Percentiles rank a stretch among this genome's conserved stretches.
These are phyloP conservation scores for Heterodera carotae DNA, from an alignment of 1,140 invertebrate species.

Conservation along the genomic window DNA sequence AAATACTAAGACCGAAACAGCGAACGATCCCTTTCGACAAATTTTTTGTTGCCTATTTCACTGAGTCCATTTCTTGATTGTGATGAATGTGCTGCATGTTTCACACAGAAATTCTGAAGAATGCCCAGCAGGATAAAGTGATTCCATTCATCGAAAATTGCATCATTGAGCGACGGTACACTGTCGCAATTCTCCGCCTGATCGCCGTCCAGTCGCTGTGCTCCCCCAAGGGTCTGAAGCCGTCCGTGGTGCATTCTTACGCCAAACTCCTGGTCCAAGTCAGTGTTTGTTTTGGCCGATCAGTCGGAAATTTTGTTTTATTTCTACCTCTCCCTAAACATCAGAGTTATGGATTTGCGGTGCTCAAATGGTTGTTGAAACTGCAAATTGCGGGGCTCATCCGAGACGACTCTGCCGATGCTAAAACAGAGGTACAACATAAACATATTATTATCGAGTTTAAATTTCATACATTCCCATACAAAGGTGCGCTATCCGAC, in stretches of 20 bases:
- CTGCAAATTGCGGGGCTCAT: conserved; percentile 56
- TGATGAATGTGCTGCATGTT: too few relatives aligned
- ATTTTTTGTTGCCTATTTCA: too few relatives aligned
- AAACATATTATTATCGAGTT: too few relatives aligned
- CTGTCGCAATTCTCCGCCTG: conserved; percentile 43
- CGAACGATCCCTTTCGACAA: too few relatives aligned
- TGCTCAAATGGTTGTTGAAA: conserved; percentile 47
- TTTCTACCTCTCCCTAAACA: conserved; percentile 28
- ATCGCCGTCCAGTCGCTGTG: conserved; percentile 47
- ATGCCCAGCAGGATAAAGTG: conserved; percentile 37
- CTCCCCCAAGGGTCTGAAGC: conserved; percentile 46
- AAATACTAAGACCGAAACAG: neutral
- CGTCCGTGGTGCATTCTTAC: conserved; percentile 41
- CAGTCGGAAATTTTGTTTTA: conserved; percentile 25
- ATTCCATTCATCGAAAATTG: conserved; percentile 50
- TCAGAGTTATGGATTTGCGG: conserved; percentile 51
- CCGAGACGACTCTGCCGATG: conserved; percentile 37
- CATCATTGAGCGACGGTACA: conserved; percentile 35
- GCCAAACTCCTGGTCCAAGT: conserved; percentile 47
- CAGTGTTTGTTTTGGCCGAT: conserved; percentile 11
- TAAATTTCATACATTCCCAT: conserved; percentile 5
- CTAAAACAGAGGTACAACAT: neutral
- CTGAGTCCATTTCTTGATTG: too few relatives aligned
- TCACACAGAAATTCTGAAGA: conserved; percentile 45
- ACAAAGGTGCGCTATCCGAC: conserved; percentile 7